These are phyloP conservation scores for Cosmia trapezina DNA, from an alignment of 2,888 invertebrate genomes.

Conservation along the genomic window DNA sequence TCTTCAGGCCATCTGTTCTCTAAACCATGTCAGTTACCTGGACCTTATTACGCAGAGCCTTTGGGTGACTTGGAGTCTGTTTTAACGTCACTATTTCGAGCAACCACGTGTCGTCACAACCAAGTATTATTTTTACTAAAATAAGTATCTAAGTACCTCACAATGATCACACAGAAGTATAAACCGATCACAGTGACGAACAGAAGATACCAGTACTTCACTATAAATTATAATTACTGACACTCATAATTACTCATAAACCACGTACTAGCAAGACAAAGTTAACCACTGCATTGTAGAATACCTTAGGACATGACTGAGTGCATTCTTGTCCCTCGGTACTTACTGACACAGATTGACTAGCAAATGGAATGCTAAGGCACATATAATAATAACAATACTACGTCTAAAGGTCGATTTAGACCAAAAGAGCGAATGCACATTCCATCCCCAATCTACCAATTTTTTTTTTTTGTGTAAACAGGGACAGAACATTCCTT, in stretches of 20 bases:
- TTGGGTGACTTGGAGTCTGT: too few species aligned
- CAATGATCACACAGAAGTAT: background rate
- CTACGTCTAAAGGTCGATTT: too few species aligned
- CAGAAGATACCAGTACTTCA: background rate
- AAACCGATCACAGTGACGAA: background rate
- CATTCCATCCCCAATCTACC: too few species aligned
- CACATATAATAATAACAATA: too few species aligned
- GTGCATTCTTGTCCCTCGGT: background rate
- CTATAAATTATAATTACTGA: background rate
- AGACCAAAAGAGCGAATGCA: too few species aligned
- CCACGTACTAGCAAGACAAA: conserved; percentile 7
- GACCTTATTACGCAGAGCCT: background rate
- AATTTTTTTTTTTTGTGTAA: too few species aligned
- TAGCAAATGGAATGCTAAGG: conserved; percentile 28
- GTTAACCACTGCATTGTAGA: background rate
- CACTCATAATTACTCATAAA: background rate
- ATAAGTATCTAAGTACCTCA: background rate
- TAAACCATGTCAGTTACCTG: background rate
- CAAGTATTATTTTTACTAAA: background rate
- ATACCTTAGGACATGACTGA: conserved; percentile 4
- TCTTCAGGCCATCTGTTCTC: background rate
- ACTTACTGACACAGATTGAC: background rate
- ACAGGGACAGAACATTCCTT: too few species aligned
- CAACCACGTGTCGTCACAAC: background rate
- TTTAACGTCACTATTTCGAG: background rate